Evolutionary conservation across 2,113 vertebrate species (phyloP).

Genomic region (Rhineura floridana): DNA sequence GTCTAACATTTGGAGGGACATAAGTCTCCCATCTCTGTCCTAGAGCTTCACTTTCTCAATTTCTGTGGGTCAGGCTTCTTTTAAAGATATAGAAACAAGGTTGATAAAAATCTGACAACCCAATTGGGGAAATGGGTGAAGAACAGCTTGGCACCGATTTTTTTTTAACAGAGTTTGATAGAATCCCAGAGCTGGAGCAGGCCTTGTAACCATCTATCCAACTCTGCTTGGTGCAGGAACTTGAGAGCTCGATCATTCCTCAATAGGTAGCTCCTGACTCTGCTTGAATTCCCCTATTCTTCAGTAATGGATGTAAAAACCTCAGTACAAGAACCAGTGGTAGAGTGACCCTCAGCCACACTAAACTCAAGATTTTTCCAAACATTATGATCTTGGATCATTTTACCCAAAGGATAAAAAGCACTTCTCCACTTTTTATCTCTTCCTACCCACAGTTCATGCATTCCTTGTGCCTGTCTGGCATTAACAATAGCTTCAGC

Average conservation of each 20-base stretch:
- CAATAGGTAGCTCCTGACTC: not conserved
- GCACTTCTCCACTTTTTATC: not conserved
- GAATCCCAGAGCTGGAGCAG: not conserved
- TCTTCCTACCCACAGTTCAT: not conserved
- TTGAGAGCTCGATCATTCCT: not conserved
- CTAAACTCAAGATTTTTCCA: not conserved
- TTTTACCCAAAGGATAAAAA: no score
- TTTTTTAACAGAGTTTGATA: not conserved
- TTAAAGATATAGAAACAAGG: not conserved
- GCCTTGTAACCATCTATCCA: not conserved
- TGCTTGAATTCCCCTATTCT: not conserved
- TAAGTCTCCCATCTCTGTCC: no score
- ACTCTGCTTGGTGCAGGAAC: not conserved
- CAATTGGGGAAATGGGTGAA: not conserved
- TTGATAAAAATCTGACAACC: not conserved
- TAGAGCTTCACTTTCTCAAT: not conserved
- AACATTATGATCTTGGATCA: no score
- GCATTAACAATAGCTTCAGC: not conserved
- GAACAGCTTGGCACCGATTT: not conserved
- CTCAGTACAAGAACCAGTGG: not conserved
- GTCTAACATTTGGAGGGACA: not conserved
- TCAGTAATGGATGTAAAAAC: not conserved
- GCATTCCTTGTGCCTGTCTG: not conserved
- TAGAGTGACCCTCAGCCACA: not conserved
- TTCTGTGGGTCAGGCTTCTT: not conserved